Evolutionary conservation across 2,888 invertebrate genomes (phyloP).

Genomic region (Tuta absoluta): DNA sequence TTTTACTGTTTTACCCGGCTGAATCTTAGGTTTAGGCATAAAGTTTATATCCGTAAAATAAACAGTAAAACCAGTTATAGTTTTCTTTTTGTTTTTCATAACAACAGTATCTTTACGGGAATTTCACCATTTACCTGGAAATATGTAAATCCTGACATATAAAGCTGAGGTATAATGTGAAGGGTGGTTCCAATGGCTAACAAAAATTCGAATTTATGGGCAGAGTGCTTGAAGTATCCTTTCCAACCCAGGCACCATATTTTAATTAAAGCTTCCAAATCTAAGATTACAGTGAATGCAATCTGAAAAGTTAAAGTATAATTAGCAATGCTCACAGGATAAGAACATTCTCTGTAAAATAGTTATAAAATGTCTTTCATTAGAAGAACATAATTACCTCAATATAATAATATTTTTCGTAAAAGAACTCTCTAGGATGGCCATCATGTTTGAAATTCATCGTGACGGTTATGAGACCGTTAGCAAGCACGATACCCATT

Average conservation of each 20-base stretch:
- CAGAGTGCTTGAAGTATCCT: conserved; percentile 97
- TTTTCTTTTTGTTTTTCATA: too few species aligned
- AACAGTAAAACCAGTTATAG: too few species aligned
- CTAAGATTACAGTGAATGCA: conserved; percentile 96
- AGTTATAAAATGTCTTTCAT: neutral
- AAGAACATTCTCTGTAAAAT: conserved; percentile 10
- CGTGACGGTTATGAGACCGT: conserved; percentile 97
- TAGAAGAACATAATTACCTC: conserved; percentile 79
- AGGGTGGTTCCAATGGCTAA: conserved; percentile 96
- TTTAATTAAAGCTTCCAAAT: conserved; percentile 97
- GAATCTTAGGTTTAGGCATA: too few species aligned
- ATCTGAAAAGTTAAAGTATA: conserved; percentile 76
- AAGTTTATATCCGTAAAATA: too few species aligned
- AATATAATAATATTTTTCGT: conserved; percentile 95
- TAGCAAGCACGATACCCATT: conserved; percentile 96
- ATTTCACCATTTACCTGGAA: conserved; percentile 97
- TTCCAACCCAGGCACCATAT: conserved; percentile 98
- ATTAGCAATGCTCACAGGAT: neutral
- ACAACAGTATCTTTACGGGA: too few species aligned
- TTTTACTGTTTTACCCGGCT: too few species aligned
- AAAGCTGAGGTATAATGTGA: conserved; percentile 95
- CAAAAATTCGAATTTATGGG: conserved; percentile 98
- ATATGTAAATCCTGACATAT: conserved; percentile 96
- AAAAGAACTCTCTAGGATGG: conserved; percentile 89
- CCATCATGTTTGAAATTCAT: conserved; percentile 97